Evolutionary conservation across 92 coral and sea anemone species (phyloP).

Genomic region (Diadumene lineata): DNA sequence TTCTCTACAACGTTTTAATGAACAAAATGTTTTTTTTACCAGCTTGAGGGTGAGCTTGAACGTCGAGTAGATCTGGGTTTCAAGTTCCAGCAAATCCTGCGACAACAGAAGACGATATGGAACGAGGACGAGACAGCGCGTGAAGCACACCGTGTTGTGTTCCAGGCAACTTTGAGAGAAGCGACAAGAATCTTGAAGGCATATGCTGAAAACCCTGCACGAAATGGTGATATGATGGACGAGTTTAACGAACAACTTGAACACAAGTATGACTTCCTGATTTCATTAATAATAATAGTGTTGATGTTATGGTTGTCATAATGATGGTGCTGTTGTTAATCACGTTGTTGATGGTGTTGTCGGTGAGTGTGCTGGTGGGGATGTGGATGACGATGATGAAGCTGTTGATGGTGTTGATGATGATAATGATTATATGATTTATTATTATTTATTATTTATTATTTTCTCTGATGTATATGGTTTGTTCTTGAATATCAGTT

Average conservation of each 20-base stretch:
- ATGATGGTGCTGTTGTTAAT: background rate
- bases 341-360: background rate
- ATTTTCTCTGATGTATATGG: too few relatives aligned
- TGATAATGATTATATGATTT: background rate
- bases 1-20: too few relatives aligned
- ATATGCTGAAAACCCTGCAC: conserved; percentile 61
- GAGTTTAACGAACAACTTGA: conserved; percentile 79
- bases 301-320: background rate
- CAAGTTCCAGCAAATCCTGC: conserved; percentile 87
- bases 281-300: background rate
- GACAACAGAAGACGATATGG: conserved; percentile 78
- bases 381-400: background rate
- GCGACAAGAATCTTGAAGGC: conserved; percentile 84
- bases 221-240: conserved; percentile 48
- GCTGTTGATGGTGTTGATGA: background rate
- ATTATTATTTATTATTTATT: background rate
- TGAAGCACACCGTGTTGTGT: conserved; percentile 90
- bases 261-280: conserved; percentile 58
- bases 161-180: conserved; percentile 86
- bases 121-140: conserved; percentile 88
- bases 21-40: too few relatives aligned
- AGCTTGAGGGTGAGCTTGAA: conserved; percentile 94
- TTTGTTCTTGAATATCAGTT: too few relatives aligned
- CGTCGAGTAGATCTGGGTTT: conserved; percentile 96
- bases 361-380: background rate